A percentile compares a stretch with the other conserved stretches of the same genome.
These are phyloP conservation scores for Unio pictorum DNA, from an alignment of 2,888 invertebrate species.

Conservation along the genomic window DNA sequence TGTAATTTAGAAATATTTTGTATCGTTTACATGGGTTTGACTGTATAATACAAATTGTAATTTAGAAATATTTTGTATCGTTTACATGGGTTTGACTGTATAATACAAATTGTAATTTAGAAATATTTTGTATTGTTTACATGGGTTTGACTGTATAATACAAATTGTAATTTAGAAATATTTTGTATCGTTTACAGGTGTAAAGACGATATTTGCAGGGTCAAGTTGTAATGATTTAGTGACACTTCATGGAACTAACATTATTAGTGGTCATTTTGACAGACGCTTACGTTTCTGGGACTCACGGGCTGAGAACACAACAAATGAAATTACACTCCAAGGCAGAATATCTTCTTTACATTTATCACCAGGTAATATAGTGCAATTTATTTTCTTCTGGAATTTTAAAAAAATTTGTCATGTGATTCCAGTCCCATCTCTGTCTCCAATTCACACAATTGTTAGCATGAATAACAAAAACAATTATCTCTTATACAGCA, in stretches of 20 bases:
- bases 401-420: too few relatives aligned
- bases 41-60: not conserved
- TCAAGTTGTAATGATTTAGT: constrained; percentile 98
- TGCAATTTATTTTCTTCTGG: not conserved
- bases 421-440: too few relatives aligned
- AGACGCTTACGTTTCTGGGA: constrained; percentile 98
- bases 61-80: not conserved
- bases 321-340: constrained; percentile 88
- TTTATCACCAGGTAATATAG: constrained; percentile 84
- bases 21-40: constrained; percentile 28
- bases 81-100: constrained; percentile 26
- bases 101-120: not conserved
- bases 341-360: constrained; percentile 96
- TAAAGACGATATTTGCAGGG: constrained; percentile 79
- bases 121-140: not conserved
- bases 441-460: too few relatives aligned
- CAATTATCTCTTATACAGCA: too few relatives aligned
- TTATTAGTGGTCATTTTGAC: constrained; percentile 98
- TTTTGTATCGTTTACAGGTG: constrained; percentile 52
- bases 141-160: not conserved
- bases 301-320: constrained; percentile 84
- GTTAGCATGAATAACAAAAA: too few relatives aligned
- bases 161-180: not conserved
- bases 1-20: not conserved
- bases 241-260: constrained; percentile 78